phyloP scores from a whole-genome alignment of 1,140 invertebrate genomes.

The Sitophilus oryzae region DNA sequence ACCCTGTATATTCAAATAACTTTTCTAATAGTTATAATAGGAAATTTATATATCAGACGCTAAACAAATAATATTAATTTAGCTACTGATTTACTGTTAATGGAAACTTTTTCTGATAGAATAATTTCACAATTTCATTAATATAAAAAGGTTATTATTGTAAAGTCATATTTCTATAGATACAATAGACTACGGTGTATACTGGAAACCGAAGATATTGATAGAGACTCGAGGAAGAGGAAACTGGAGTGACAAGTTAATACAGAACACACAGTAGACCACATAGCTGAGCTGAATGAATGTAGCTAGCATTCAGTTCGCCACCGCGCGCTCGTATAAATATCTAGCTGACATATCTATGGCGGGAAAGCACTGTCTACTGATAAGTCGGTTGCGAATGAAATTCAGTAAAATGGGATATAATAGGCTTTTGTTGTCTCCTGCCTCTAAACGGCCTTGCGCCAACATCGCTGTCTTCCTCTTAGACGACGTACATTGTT shows the following conservation, averaged over 20 bases:
- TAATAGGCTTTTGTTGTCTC: not conserved
- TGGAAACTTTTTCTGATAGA: too few relatives aligned
- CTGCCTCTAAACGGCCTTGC: not conserved
- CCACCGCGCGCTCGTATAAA: not conserved
- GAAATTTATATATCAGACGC: too few relatives aligned
- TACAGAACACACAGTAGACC: not conserved
- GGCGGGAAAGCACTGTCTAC: not conserved
- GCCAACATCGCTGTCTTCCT: not conserved
- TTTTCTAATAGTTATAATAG: too few relatives aligned
- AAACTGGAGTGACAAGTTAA: not conserved
- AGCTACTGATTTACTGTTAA: too few relatives aligned
- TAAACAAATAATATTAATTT: too few relatives aligned
- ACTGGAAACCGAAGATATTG: too few relatives aligned
- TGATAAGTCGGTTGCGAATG: not conserved
- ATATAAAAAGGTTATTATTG: too few relatives aligned
- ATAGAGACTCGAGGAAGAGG: not conserved
- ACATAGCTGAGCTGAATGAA: not conserved
- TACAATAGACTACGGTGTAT: too few relatives aligned
- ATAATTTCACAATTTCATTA: too few relatives aligned
- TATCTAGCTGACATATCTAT: not conserved
- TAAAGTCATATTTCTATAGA: too few relatives aligned
- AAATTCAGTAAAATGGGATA: not conserved
- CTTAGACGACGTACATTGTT: not conserved
- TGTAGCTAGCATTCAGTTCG: not conserved
- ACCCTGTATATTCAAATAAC: too few relatives aligned